Evolutionary conservation across 1,140 invertebrate species (phyloP).

Genomic region (Oedothorax gibbosus): DNA sequence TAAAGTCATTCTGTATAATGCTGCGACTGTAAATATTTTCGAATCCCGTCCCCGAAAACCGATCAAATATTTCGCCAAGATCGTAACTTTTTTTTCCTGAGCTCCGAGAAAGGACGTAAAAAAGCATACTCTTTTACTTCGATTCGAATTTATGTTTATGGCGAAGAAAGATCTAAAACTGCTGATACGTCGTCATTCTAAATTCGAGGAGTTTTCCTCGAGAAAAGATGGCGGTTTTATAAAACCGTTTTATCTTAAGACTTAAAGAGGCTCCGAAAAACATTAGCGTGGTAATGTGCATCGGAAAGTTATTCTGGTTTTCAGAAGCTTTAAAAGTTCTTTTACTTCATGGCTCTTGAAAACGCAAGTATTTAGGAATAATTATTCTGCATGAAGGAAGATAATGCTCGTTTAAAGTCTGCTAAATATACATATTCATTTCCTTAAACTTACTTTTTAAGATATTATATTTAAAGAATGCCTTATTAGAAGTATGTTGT

Average conservation of each 20-base stretch:
- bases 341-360: slow-evolving; percentile 18
- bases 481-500: too few species aligned
- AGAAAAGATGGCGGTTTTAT: slow-evolving; percentile 6
- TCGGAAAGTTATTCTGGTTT: not conserved
- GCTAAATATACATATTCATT: not conserved
- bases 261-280: not conserved
- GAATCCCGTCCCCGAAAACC: not conserved
- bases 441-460: not conserved
- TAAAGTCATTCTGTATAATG: slow-evolving; percentile 27
- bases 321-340: slow-evolving; percentile 10
- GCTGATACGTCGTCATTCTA: slow-evolving; percentile 35
- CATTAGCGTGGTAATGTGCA: slow-evolving; percentile 11
- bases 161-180: slow-evolving; percentile 31
- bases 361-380: not conserved
- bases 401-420: slow-evolving; percentile 3
- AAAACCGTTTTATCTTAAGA: slow-evolving; percentile 15
- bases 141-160: slow-evolving; percentile 51
- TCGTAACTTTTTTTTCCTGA: slow-evolving; percentile 38
- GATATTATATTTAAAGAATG: too few species aligned
- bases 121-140: not conserved
- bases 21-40: slow-evolving; percentile 28
- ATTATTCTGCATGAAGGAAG: slow-evolving; percentile 2
- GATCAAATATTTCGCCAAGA: slow-evolving; percentile 32
- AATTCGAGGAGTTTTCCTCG: slow-evolving; percentile 4
- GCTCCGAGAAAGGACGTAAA: not conserved